Percentiles rank a stretch among this genome's conserved stretches.
Conservation (phyloP, 2,113 vertebrate species). For the Pseudopipra pipra region DNA sequence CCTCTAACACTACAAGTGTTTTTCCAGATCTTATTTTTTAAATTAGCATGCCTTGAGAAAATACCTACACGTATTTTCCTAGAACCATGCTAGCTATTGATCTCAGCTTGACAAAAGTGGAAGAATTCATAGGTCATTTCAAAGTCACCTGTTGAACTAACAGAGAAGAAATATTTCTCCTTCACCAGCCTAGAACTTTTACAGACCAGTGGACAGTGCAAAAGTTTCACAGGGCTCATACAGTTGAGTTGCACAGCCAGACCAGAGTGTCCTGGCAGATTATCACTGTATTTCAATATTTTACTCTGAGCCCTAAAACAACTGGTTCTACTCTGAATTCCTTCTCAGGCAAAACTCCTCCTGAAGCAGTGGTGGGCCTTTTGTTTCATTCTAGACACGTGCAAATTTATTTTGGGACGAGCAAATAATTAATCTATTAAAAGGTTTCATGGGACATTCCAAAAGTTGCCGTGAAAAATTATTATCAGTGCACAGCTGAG, state of each 20-base stretch:
- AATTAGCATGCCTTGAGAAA: constrained; percentile 30
- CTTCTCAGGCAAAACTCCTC: background rate
- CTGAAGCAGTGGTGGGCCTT: background rate
- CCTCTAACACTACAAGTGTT: background rate
- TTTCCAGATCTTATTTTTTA: constrained; percentile 19
- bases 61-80: background rate
- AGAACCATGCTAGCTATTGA: background rate
- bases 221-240: accelerated
- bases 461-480: constrained; percentile 44
- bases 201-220: background rate
- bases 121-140: constrained; percentile 24
- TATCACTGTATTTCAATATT: background rate
- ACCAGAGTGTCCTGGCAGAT: background rate
- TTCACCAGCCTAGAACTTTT: background rate
- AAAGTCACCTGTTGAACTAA: constrained; percentile 56
- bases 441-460: constrained; percentile 46
- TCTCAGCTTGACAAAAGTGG: background rate
- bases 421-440: constrained; percentile 58
- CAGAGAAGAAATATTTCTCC: background rate
- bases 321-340: background rate
- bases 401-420: constrained; percentile 53
- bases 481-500: constrained; percentile 44
- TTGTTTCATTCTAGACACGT: constrained; percentile 4
- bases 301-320: background rate
- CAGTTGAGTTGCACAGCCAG: accelerated